phyloP scores from a whole-genome alignment of 2,888 invertebrate genomes.

The Eustalomyia histrio region DNA sequence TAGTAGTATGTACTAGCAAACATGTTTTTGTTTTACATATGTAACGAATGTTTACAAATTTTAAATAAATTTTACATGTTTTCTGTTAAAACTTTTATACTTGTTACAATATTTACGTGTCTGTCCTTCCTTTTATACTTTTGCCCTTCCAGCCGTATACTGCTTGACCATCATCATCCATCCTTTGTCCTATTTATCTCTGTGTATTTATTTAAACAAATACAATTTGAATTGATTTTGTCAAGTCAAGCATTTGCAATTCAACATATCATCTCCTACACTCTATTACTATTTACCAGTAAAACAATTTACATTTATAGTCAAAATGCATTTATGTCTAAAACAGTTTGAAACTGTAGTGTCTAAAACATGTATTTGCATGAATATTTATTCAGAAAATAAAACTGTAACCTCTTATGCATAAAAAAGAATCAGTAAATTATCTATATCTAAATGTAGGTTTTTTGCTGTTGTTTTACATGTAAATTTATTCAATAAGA shows the following conservation, averaged over 20 bases:
- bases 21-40: too few species aligned
- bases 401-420: too few species aligned
- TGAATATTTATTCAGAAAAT: too few species aligned
- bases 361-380: too few species aligned
- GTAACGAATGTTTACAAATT: background rate
- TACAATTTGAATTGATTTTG: conserved; percentile 18
- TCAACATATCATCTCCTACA: conserved; percentile 8
- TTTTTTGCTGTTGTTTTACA: too few species aligned
- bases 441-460: too few species aligned
- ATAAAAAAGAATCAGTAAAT: too few species aligned
- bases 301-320: background rate
- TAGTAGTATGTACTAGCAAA: too few species aligned
- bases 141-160: background rate
- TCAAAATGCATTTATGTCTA: background rate
- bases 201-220: background rate
- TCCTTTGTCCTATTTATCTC: background rate
- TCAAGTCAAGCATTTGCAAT: conserved; percentile 20
- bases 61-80: background rate
- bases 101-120: background rate
- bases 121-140: background rate
- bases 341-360: background rate
- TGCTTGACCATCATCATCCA: background rate
- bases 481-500: too few species aligned
- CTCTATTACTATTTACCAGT: background rate
- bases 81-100: background rate